Conservation (phyloP, 2,113 vertebrate genomes). For the Saimiri boliviensis region DNA sequence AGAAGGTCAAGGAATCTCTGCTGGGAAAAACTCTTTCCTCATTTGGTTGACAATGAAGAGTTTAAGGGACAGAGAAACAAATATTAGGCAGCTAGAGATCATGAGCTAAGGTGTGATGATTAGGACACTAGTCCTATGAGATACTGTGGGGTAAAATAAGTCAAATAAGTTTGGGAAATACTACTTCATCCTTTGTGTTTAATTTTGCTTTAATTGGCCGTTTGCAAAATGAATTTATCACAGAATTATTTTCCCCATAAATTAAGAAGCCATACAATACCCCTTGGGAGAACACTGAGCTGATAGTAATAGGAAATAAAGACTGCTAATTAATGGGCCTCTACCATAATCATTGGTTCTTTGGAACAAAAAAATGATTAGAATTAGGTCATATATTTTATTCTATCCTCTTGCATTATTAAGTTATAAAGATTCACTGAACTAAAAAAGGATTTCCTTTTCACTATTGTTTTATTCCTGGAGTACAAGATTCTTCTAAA, state of each 20-base stretch:
- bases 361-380: conserved; percentile 60
- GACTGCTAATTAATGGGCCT: conserved; percentile 55
- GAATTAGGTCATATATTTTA: conserved; percentile 57
- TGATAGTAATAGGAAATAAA: conserved; percentile 59
- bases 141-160: conserved; percentile 26
- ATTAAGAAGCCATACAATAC: conserved; percentile 46
- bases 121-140: conserved; percentile 6
- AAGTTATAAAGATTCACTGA: conserved; percentile 26
- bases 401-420: conserved; percentile 37
- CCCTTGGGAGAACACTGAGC: conserved; percentile 46
- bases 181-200: conserved; percentile 49
- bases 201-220: conserved; percentile 66
- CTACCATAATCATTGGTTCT: conserved; percentile 50
- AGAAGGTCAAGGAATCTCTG: background rate
- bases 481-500: conserved; percentile 10
- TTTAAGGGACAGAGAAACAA: conserved; percentile 3
- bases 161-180: conserved; percentile 48
- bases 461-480: conserved; percentile 8
- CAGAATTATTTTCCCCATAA: conserved; percentile 62
- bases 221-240: conserved; percentile 56
- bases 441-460: conserved; percentile 35
- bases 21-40: background rate
- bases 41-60: background rate
- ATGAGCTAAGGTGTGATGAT: background rate
- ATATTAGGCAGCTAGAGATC: conserved; percentile 12